Evolutionary conservation across 2,888 invertebrate genomes (phyloP).

Genomic region (Allacma fusca): DNA sequence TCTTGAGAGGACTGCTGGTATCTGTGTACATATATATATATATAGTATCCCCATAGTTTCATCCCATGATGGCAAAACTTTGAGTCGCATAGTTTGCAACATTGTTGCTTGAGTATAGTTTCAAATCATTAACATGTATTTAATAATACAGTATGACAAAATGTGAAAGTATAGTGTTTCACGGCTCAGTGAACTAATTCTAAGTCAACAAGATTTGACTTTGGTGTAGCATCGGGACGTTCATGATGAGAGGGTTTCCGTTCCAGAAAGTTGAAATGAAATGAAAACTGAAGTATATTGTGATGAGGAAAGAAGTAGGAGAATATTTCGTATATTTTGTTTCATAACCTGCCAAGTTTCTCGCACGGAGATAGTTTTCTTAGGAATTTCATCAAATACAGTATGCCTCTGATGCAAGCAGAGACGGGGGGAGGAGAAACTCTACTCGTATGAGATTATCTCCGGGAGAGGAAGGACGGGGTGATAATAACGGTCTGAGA

Average conservation of each 20-base stretch:
- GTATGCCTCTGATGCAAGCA: neutral
- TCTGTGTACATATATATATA: too few relatives aligned
- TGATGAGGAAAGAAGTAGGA: neutral
- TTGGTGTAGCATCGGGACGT: neutral
- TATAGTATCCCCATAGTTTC: too few relatives aligned
- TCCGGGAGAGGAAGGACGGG: constrained; percentile 26
- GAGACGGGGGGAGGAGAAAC: constrained; percentile 17
- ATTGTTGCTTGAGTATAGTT: too few relatives aligned
- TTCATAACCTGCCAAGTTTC: constrained; percentile 9
- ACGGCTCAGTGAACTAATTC: too few relatives aligned
- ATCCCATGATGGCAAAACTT: too few relatives aligned
- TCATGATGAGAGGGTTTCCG: neutral
- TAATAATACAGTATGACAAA: too few relatives aligned
- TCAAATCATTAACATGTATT: too few relatives aligned
- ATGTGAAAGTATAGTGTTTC: too few relatives aligned
- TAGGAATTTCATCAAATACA: constrained; percentile 21
- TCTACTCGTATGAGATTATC: constrained; percentile 26
- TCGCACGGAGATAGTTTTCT: neutral
- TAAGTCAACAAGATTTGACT: too few relatives aligned
- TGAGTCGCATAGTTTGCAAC: too few relatives aligned
- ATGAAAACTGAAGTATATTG: neutral
- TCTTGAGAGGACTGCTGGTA: too few relatives aligned
- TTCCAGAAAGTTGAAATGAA: neutral
- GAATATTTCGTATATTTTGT: neutral
- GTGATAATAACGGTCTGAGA: constrained; percentile 18